Base-by-base conservation (phyloP, 2,888 invertebrate species). In the Parascotia fuliginaria region DNA sequence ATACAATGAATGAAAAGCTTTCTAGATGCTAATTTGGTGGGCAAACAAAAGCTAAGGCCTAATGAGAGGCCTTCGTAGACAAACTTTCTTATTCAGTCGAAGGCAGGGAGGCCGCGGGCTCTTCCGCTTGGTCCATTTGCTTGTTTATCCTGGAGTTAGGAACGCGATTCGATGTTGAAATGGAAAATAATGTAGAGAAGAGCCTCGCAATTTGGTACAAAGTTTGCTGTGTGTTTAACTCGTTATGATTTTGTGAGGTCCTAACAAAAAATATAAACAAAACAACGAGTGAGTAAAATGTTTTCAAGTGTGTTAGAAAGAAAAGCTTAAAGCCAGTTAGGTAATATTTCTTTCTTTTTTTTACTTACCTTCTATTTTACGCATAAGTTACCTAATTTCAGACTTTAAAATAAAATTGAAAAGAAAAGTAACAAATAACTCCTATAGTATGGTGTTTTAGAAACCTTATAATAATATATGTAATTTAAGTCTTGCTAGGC, bases 101-200 rank as follows among this genome's bases (percentile, higher is more conserved):
- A 77, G 79, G 59, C 75, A 77, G 79, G 79, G 77, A 80, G 75
- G 74, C 80, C 83, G 81, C 65, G 72, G 79, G 87, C 85, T 77
- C 78, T 88, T 89, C 89, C 88, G 87, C 81, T 79, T 85, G 81
- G 85, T 83, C 87, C 89, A 89, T 89, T 89, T 86, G 81, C 83
- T 86, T 90, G 85, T 90, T 92, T 90, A 86, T 85, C 79, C 81
- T 85, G 78, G 82, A 83, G 88, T 88, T 85, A 84, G 76, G 69
- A 73, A 73, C 72, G 60, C 60, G 43, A 48, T 65, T 61, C 66
- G 66, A 70, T 65, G 56, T 48, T 65, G 58, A 70, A 67, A 71
- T 69, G 55, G 73, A 71, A 76, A 81, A 76, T 73, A 73, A 75
- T 73, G 67, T 70, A 50, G 29, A 53, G 46, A 69, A 69, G 59